phyloP scores from a whole-genome alignment of 2,888 invertebrate species.

The Drosophila austrosaltans region DNA sequence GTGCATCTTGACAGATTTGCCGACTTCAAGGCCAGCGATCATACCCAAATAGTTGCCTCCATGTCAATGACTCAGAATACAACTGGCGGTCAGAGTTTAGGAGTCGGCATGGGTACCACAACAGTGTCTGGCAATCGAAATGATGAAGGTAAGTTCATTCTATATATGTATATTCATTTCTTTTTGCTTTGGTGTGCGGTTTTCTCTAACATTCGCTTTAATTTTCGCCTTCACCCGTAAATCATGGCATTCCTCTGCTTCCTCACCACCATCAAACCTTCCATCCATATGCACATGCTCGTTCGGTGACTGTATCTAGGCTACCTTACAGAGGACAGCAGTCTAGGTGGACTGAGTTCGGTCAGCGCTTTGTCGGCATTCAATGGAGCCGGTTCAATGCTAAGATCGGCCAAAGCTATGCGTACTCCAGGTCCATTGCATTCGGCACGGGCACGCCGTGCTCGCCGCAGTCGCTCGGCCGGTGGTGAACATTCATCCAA shows the following conservation, averaged over 20 bases:
- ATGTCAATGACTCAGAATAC: slow-evolving; percentile 56
- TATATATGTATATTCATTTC: background rate
- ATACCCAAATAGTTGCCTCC: slow-evolving; percentile 57
- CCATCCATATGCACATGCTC: slow-evolving; percentile 17
- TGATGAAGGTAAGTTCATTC: slow-evolving; percentile 61
- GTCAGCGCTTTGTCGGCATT: slow-evolving; percentile 46
- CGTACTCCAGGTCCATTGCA: slow-evolving; percentile 81
- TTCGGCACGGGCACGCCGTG: slow-evolving; percentile 81
- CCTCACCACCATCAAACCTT: slow-evolving; percentile 27
- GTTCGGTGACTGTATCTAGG: slow-evolving; percentile 74
- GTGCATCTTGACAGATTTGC: slow-evolving; percentile 50
- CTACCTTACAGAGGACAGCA: slow-evolving; percentile 84
- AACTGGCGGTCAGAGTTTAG: slow-evolving; percentile 29
- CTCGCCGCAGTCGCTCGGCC: slow-evolving; percentile 81
- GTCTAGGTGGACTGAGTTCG: slow-evolving; percentile 53
- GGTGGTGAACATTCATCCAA: slow-evolving; percentile 59
- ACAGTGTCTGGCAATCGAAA: slow-evolving; percentile 57
- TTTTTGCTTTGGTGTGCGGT: slow-evolving; percentile 35
- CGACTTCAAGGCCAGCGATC: slow-evolving; percentile 66
- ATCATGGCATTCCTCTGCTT: slow-evolving; percentile 20
- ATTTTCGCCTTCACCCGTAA: slow-evolving; percentile 27
- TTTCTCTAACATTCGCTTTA: slow-evolving; percentile 32
- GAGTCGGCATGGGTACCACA: background rate
- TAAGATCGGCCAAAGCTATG: slow-evolving; percentile 54
- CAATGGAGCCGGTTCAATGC: slow-evolving; percentile 40